Percentiles rank a stretch among this genome's conserved stretches.
Evolutionary conservation across 2,113 vertebrate species (phyloP).

Genomic region (Noctilio leporinus): DNA sequence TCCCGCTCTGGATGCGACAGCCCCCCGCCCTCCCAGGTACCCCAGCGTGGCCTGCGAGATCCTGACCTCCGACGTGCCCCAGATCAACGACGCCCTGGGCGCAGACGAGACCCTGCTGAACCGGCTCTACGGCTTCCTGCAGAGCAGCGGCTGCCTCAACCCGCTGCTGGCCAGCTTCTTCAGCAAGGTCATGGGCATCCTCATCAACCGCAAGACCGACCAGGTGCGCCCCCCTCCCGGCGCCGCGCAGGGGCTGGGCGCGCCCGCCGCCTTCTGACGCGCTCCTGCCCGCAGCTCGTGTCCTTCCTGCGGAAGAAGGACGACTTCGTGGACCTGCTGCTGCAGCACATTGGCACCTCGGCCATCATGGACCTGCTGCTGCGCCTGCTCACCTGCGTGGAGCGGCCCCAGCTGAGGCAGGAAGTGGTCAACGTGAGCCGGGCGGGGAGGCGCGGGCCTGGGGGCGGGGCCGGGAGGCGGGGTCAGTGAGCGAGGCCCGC

Average conservation of each 20-base stretch:
- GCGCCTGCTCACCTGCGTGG: constrained; percentile 79
- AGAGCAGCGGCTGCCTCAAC: constrained; percentile 71
- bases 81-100: constrained; percentile 78
- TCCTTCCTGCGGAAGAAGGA: constrained; percentile 80
- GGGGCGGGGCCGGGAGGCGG: accelerated
- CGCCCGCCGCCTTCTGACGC: accelerated
- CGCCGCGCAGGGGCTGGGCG: accelerated
- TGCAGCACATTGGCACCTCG: constrained; percentile 78
- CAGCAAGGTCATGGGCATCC: constrained; percentile 82
- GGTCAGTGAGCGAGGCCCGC: accelerated
- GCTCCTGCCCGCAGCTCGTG: constrained; percentile 69
- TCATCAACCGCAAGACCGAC: constrained; percentile 80
- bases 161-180: constrained; percentile 80
- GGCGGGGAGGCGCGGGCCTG: no score
- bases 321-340: constrained; percentile 76
- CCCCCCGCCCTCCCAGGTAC: constrained; percentile 59
- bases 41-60: constrained; percentile 81
- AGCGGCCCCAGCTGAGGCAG: constrained; percentile 77
- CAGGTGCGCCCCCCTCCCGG: constrained; percentile 55
- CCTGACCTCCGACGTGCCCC: constrained; percentile 78
- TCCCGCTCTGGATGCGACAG: neutral
- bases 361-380: constrained; percentile 81
- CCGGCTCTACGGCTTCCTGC: constrained; percentile 78
- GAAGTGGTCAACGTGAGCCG: constrained; percentile 77
- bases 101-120: constrained; percentile 76